Conservation (phyloP, 2,113 vertebrate species). For the Lepus europaeus region DNA sequence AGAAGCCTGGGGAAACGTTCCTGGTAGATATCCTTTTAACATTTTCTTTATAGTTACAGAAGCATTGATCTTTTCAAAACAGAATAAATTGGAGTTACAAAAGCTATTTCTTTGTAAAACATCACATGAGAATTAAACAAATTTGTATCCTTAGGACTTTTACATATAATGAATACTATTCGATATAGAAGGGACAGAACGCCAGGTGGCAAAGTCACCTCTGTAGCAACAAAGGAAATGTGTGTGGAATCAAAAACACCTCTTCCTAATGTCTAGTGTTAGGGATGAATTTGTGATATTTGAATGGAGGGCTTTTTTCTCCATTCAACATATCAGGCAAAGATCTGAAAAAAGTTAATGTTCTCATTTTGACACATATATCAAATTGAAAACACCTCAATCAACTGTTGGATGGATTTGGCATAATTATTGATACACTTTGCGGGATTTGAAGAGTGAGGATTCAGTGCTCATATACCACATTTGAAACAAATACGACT, state of each 20-base stretch:
- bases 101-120: conserved; percentile 40
- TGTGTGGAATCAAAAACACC: conserved; percentile 24
- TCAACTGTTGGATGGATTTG: conserved; percentile 83
- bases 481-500: conserved; percentile 78
- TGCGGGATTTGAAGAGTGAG: conserved; percentile 79
- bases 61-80: conserved; percentile 22
- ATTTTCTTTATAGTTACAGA: conserved; percentile 28
- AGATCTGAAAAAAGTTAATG: conserved; percentile 80
- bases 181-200: conserved; percentile 27
- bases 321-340: conserved; percentile 80
- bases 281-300: conserved; percentile 58
- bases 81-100: not conserved
- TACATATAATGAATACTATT: conserved; percentile 45
- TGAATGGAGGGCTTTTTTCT: conserved; percentile 75
- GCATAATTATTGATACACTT: conserved; percentile 85
- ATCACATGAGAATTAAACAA: conserved; percentile 28
- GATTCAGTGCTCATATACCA: conserved; percentile 76
- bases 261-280: conserved; percentile 68
- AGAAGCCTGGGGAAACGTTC: not conserved
- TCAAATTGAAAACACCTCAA: conserved; percentile 83
- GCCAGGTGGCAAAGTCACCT: conserved; percentile 64
- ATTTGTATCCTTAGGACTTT: conserved; percentile 62
- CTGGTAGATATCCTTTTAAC: not conserved
- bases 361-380: conserved; percentile 80
- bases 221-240: conserved; percentile 61